Percentiles rank a stretch among this genome's conserved stretches.
phyloP scores from a whole-genome alignment of 2,888 invertebrate species.

The Leucoptera coffeella region DNA sequence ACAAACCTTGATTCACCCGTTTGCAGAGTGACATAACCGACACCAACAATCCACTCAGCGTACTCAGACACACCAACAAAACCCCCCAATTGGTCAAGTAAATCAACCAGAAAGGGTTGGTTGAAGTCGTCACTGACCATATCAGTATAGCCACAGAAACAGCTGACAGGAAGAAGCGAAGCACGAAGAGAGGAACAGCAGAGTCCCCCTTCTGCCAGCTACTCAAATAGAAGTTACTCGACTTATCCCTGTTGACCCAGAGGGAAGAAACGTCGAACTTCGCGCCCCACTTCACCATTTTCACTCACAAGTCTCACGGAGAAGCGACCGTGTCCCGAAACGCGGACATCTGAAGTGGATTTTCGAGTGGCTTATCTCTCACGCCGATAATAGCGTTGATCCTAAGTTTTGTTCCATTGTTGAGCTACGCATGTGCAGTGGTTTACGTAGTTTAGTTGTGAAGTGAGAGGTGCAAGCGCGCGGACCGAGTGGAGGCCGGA shows the following conservation, averaged over 20 bases:
- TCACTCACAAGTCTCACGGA: slow-evolving; percentile 5
- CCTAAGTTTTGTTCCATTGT: too few species aligned
- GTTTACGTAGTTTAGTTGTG: too few species aligned
- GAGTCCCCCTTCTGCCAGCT: slow-evolving; percentile 41
- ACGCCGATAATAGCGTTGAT: too few species aligned
- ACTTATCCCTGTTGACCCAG: slow-evolving; percentile 31
- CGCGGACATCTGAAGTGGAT: neutral
- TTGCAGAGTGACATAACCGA: slow-evolving; percentile 16
- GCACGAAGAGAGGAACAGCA: slow-evolving; percentile 21
- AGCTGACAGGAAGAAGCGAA: slow-evolving; percentile 17
- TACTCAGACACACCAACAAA: slow-evolving; percentile 16
- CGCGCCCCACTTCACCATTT: slow-evolving; percentile 38
- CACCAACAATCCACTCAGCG: slow-evolving; percentile 18
- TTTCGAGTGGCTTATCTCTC: neutral
- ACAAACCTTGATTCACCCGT: neutral
- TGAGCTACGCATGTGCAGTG: too few species aligned
- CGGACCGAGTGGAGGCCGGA: too few species aligned
- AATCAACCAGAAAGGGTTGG: slow-evolving; percentile 20
- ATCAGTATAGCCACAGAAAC: slow-evolving; percentile 17
- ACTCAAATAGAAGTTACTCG: slow-evolving; percentile 32
- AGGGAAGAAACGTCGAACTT: slow-evolving; percentile 19
- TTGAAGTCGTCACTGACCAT: slow-evolving; percentile 18
- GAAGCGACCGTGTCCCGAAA: neutral
- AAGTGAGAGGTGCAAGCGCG: too few species aligned
- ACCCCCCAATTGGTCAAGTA: slow-evolving; percentile 43